Base-by-base conservation (phyloP, 2,113 vertebrate genomes). In the Oncorhynchus masou region DNA sequence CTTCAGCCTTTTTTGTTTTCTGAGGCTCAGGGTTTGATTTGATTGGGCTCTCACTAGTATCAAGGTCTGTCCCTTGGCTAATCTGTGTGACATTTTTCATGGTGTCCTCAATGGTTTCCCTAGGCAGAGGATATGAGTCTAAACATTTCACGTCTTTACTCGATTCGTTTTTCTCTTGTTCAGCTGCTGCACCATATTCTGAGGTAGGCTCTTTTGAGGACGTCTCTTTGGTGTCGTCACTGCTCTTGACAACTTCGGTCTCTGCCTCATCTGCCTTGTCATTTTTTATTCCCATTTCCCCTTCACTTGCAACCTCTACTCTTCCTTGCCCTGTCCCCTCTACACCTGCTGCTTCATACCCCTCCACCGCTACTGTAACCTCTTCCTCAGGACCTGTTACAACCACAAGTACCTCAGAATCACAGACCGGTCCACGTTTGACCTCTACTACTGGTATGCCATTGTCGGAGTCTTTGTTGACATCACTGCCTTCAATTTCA, bases 331-430 rank as follows among this genome's bases (percentile, higher is more conserved):
- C 27, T 4, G 57, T 59, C 34, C n/a, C 25, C 54, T 60, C 19
- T 59, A 70, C 24, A 66, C 34, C 22, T 70, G 60, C 59, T 45
- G 25, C 8, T 4, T 68, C 76, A 25, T 20, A n/a, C 70, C 69
- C 5, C 39, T 77, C 62, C 5, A 77, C 78, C 19, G 51, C 69
- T 49, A 68, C 68, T 74, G 70, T 31, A 64, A 68, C 45, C 31
- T 76, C 80, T 68, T 77, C 82, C 71, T 71, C 85, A 77, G 74
- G 24, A 68, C 27, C 77, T 79, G 51, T 69, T 72, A 62, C 51
- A 54, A 78, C 71, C 5, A 64, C 68, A 34, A 68, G 8, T 66
- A 48, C 29, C 12, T 67, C 62, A 64, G 60, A 1, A 2, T 72
- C 64, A 74, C n/a, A 54, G 71, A 62, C n/a, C 0, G 67, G 6